Base-by-base conservation (phyloP, 2,888 invertebrate species). In the Lordiphosa andalusiaca region DNA sequence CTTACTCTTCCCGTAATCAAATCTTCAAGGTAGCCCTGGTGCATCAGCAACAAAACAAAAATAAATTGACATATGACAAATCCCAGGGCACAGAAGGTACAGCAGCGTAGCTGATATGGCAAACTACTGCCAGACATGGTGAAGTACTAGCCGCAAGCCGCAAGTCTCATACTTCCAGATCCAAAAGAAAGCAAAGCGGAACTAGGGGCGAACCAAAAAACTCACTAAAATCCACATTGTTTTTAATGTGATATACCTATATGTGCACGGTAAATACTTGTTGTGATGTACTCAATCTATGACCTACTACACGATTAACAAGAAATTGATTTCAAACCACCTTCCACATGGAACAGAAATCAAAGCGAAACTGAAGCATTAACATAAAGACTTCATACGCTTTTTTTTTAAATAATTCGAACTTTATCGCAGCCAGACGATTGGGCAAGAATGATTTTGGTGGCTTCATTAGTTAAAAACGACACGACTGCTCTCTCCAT, bases 111-210 rank as follows among this genome's bases (percentile, higher is more conserved):
- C 37, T 39, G 57, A 23, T 47, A 9, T 7, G 35, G 50, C 21
- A 47, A 44, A n/a, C 36, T 16, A 21, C 49, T 6, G 38, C 44
- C 53, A 53, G 57, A 59, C 81, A 76, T 83, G 58, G 42, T 19
- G 53, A 37, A 50, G 41, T 21, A 62, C 72, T 72, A 21, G 59
- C 38, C 35, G 47, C 12, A 35, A 21, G 59, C 38, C 35, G 47
- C 12, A 35, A 10, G 37, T 36, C 52, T 50, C 16, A 13, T 50
- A 33, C 12, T 54, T 12, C 30, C 25, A 30, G 44, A 38, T 12
- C 33, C 13, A 25, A 2, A 10, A 13, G 19, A 37, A 44, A 16
- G n/a, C 30, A 41, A 56, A 52, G 19, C 53, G 46, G 35, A 38
- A 57, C 61, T 47, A 55, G 59, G 41, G 16, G 16, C 16, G 16